Percentiles rank a stretch among this genome's conserved stretches.
Evolutionary conservation across 2,113 vertebrate species (phyloP).

Genomic region (Macrotus californicus): DNA sequence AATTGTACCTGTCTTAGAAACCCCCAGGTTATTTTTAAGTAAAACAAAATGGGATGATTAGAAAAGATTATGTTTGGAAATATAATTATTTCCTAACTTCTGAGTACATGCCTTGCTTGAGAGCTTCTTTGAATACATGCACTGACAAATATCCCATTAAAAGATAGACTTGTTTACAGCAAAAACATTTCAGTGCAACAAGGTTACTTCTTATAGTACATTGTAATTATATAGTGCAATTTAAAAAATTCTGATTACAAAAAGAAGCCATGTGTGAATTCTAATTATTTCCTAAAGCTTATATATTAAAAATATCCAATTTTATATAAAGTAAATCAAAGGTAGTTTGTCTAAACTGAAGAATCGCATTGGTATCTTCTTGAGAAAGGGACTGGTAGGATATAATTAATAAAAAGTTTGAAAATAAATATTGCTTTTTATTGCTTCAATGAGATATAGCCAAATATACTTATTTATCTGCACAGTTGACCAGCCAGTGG

Average conservation of each 20-base stretch:
- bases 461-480: conserved; percentile 63
- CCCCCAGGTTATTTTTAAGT: conserved; percentile 66
- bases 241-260: conserved; percentile 16
- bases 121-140: conserved; percentile 22
- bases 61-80: conserved; percentile 71
- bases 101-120: conserved; percentile 57
- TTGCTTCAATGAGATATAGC: conserved; percentile 60
- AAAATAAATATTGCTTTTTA: conserved; percentile 68
- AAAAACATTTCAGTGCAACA: conserved; percentile 50
- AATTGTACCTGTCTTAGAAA: conserved; percentile 60
- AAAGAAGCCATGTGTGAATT: conserved; percentile 40
- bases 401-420: conserved; percentile 63
- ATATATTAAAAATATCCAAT: conserved; percentile 52
- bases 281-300: conserved; percentile 46
- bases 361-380: conserved; percentile 63
- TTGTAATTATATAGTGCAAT: conserved; percentile 55
- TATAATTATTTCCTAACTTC: conserved; percentile 68
- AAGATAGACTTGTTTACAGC: conserved; percentile 51
- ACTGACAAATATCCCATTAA: conserved; percentile 58
- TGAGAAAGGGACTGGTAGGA: conserved; percentile 67
- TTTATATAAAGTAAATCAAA: conserved; percentile 58
- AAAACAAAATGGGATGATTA: conserved; percentile 69
- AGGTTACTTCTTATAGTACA: conserved; percentile 45
- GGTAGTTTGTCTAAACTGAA: conserved; percentile 61
- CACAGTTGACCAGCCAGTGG: conserved; percentile 70